Conservation (phyloP, 2,797 vertebrate species). For the Phalloptychus januarius region DNA sequence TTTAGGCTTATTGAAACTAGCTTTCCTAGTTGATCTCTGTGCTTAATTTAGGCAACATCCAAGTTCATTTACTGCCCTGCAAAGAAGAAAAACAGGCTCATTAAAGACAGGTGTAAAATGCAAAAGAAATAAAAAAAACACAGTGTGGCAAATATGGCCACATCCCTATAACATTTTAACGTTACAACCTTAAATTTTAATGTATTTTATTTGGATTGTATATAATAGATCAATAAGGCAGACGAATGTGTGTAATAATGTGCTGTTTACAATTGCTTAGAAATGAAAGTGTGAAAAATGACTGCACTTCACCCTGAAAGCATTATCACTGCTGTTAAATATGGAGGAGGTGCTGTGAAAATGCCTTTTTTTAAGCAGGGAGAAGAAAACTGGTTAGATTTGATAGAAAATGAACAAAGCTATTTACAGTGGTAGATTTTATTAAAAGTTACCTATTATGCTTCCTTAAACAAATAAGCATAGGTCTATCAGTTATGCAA, state of each 20-base stretch:
- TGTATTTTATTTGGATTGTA: not conserved
- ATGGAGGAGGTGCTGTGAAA: not conserved
- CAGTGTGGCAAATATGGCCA: not conserved
- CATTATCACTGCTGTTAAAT: not conserved
- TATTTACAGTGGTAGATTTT: not conserved
- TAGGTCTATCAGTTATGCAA: no score
- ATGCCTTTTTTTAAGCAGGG: not conserved
- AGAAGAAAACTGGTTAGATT: not conserved
- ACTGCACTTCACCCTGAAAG: not conserved
- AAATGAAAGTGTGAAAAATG: not conserved
- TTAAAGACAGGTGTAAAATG: conserved; percentile 14
- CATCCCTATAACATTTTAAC: not conserved
- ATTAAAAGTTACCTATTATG: not conserved
- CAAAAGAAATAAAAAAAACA: not conserved
- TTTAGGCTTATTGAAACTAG: conserved; percentile 6
- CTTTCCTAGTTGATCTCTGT: conserved; percentile 7
- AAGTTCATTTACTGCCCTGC: conserved; percentile 53
- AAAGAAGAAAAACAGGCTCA: conserved; percentile 36
- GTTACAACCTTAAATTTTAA: no score
- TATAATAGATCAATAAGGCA: not conserved
- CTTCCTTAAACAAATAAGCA: no score
- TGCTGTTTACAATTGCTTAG: not conserved
- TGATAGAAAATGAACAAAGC: not conserved
- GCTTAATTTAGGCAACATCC: conserved; percentile 18
- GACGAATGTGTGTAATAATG: not conserved